A percentile compares a stretch with the other conserved stretches of the same genome.
These are phyloP conservation scores for Hippoglossus stenolepis DNA, from an alignment of 2,113 vertebrate species.

Conservation along the genomic window DNA sequence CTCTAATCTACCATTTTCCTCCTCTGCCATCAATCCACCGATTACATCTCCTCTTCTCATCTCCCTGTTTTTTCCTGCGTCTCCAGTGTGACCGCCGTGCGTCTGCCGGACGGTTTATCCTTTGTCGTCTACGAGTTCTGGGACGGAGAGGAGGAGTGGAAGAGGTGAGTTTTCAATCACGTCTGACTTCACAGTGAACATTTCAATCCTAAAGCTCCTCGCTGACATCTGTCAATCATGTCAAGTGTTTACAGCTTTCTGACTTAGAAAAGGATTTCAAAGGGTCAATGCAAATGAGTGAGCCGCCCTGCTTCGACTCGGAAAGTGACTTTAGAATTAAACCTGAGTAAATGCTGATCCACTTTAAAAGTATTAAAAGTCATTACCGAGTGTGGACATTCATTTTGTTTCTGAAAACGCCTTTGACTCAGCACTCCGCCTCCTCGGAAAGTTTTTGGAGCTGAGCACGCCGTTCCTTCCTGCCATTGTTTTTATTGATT, in stretches of 20 bases:
- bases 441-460: slow-evolving; percentile 24
- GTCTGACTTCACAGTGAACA: background rate
- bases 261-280: background rate
- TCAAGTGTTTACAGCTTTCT: background rate
- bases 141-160: slow-evolving; percentile 95
- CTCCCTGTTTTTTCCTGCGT: background rate
- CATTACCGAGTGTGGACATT: slow-evolving; percentile 20
- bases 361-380: slow-evolving; percentile 39
- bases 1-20: background rate
- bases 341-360: background rate
- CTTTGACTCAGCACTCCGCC: slow-evolving; percentile 56
- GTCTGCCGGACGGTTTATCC: slow-evolving; percentile 88
- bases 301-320: background rate
- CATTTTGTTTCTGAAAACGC: slow-evolving; percentile 34
- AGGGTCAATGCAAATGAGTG: too few relatives aligned
- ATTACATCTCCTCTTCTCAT: background rate
- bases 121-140: slow-evolving; percentile 96
- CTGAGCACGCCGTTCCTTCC: slow-evolving; percentile 24
- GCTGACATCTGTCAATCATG: background rate
- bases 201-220: background rate
- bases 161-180: slow-evolving; percentile 80
- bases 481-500: slow-evolving; percentile 53
- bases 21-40: background rate
- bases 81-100: slow-evolving; percentile 87
- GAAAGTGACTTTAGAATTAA: slow-evolving; percentile 3